Evolutionary conservation across 2,797 vertebrate genomes (phyloP).

Genomic region (Amazona finschi): DNA sequence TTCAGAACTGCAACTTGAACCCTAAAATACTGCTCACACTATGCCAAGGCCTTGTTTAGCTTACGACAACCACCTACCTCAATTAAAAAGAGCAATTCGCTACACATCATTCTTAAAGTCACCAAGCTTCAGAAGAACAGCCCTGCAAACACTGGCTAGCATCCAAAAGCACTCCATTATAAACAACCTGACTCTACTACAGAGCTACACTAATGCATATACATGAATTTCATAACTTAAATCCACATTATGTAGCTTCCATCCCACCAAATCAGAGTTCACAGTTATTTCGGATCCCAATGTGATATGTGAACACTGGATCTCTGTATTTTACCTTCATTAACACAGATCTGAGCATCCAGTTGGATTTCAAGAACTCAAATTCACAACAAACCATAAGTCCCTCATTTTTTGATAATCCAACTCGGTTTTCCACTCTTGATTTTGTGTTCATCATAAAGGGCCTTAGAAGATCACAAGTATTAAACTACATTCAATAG

Average conservation of each 20-base stretch:
- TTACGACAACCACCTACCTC: conserved; percentile 61
- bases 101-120: conserved; percentile 55
- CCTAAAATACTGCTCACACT: conserved; percentile 1
- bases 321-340: not conserved
- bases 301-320: not conserved
- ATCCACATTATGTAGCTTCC: not conserved
- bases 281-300: not conserved
- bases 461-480: not conserved
- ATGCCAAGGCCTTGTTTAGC: conserved; percentile 35
- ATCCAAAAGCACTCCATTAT: conserved; percentile 59
- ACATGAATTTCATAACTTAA: not conserved
- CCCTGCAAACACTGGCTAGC: conserved; percentile 47
- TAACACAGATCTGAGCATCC: not conserved
- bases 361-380: not conserved
- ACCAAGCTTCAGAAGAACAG: conserved; percentile 61
- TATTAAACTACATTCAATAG: not conserved
- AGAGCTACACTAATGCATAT: not conserved
- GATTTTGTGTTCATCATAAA: not conserved
- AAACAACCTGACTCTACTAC: not conserved
- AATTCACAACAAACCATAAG: not conserved
- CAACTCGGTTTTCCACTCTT: not conserved
- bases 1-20: not conserved
- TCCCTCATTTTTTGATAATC: not conserved
- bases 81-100: conserved; percentile 65
- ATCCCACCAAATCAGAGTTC: not conserved